These are phyloP conservation scores for Oncopeltus fasciatus DNA, from an alignment of 1,140 invertebrate genomes.

Conservation along the genomic window DNA sequence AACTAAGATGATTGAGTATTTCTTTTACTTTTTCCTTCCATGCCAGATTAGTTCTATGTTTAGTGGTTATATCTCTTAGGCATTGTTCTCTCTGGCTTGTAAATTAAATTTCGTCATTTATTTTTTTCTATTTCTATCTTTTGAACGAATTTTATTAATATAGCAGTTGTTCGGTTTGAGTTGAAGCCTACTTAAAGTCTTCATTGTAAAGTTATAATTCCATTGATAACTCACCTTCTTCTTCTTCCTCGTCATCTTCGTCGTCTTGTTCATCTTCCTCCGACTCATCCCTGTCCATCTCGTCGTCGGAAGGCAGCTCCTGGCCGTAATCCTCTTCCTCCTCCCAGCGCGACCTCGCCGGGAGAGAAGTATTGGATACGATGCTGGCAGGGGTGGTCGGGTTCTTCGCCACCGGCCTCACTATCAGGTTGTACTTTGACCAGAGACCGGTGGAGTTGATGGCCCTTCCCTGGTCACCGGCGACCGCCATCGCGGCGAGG, in stretches of 20 bases:
- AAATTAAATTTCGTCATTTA: too few relatives aligned
- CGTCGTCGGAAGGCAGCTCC: conserved; percentile 27
- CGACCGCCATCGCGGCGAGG: not conserved
- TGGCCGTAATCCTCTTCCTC: conserved; percentile 20
- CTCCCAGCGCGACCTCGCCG: conserved; percentile 1
- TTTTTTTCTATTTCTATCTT: too few relatives aligned
- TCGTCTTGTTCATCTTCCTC: conserved; percentile 28
- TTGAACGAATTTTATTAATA: too few relatives aligned
- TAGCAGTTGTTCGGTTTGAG: too few relatives aligned
- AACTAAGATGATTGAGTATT: too few relatives aligned
- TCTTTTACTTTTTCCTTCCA: too few relatives aligned
- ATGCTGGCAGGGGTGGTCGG: not conserved
- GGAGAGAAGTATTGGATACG: not conserved
- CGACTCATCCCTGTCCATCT: conserved; percentile 29
- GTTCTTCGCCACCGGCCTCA: not conserved
- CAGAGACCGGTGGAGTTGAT: conserved; percentile 11
- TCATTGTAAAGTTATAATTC: too few relatives aligned
- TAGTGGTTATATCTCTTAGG: too few relatives aligned
- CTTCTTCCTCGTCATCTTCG: conserved; percentile 27
- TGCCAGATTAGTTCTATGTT: too few relatives aligned
- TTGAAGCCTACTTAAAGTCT: too few relatives aligned
- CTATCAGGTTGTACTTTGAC: conserved; percentile 13
- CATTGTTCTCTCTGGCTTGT: too few relatives aligned
- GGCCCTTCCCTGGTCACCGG: not conserved
- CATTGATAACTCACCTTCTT: conserved; percentile 23